A percentile compares a stretch with the other conserved stretches of the same genome.
Evolutionary conservation across 2,888 invertebrate species (phyloP).

Genomic region (Torymus auratus): DNA sequence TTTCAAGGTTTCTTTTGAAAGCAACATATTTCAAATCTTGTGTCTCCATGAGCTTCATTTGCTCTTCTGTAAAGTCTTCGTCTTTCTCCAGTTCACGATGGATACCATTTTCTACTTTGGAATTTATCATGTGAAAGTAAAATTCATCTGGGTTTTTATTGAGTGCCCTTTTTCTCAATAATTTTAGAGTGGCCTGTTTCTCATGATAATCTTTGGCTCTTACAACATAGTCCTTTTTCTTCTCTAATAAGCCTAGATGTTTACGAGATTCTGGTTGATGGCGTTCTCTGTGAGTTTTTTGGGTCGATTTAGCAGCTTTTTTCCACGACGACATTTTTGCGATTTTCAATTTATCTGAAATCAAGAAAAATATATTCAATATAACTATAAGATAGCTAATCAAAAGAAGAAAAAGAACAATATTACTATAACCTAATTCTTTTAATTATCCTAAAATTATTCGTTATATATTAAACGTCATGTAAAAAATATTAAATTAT

Average conservation of each 20-base stretch:
- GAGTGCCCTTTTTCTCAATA: constrained; percentile 88
- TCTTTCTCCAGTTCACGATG: constrained; percentile 83
- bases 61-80: constrained; percentile 88
- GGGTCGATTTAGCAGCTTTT: constrained; percentile 90
- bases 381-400: too few species aligned
- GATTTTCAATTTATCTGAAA: neutral
- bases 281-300: constrained; percentile 89
- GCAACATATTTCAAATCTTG: constrained; percentile 94
- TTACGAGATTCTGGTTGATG: constrained; percentile 88
- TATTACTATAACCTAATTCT: too few species aligned
- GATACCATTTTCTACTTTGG: constrained; percentile 81
- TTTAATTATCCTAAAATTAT: too few species aligned
- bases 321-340: constrained; percentile 90
- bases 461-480: too few species aligned
- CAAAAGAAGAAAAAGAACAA: too few species aligned
- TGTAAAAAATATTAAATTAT: too few species aligned
- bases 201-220: constrained; percentile 88
- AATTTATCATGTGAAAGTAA: constrained; percentile 97
- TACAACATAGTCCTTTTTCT: constrained; percentile 91
- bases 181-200: constrained; percentile 89
- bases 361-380: too few species aligned
- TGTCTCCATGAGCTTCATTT: constrained; percentile 91
- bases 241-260: constrained; percentile 90
- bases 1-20: constrained; percentile 90
- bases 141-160: constrained; percentile 99